Evolutionary conservation across 2,113 vertebrate species (phyloP).

Genomic region (Petrocephalus microphthalmus): DNA sequence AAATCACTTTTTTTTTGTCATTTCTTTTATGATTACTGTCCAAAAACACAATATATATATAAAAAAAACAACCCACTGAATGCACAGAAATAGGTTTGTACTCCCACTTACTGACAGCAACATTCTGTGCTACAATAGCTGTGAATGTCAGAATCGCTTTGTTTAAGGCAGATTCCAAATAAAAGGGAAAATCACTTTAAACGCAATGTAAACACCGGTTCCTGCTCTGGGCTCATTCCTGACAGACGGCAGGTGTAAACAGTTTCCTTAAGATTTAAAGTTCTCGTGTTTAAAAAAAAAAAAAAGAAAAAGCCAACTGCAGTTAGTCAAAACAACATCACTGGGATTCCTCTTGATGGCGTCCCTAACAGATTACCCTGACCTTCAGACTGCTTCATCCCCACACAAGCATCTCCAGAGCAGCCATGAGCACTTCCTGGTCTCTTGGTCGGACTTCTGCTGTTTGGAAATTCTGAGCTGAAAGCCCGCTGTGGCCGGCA

Average conservation of each 20-base stretch:
- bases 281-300: neutral
- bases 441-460: neutral
- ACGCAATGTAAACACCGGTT: slow-evolving; percentile 3
- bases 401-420: neutral
- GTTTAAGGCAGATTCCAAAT: slow-evolving; percentile 11
- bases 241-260: slow-evolving; percentile 9
- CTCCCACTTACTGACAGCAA: neutral
- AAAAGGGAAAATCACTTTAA: slow-evolving; percentile 8
- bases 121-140: neutral
- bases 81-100: neutral
- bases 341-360: neutral
- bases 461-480: neutral
- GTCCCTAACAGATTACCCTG: neutral
- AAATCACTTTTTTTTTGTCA: neutral
- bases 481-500: neutral
- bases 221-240: neutral
- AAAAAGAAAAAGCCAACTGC: too few relatives aligned
- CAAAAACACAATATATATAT: neutral
- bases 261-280: neutral
- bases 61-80: neutral
- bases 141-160: neutral
- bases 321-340: neutral
- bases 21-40: neutral
- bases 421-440: neutral
- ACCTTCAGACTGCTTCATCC: neutral